These are phyloP conservation scores for Macrotis lagotis DNA, from an alignment of 2,113 vertebrate species.

Conservation along the genomic window DNA sequence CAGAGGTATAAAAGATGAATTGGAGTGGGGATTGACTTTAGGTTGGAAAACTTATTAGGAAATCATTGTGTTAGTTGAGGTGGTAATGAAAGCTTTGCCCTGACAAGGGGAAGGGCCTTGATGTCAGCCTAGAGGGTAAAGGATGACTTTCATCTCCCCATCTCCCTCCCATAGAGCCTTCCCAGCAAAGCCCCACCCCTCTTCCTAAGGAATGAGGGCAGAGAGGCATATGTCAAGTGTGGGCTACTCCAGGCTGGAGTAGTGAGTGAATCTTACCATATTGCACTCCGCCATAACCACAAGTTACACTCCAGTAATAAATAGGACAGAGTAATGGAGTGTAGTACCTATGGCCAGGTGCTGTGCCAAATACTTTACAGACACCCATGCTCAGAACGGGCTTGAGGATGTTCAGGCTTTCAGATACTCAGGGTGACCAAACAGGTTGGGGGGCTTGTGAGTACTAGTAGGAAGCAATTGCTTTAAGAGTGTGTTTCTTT, in stretches of 20 bases:
- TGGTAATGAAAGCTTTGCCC: not conserved
- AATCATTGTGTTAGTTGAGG: not conserved
- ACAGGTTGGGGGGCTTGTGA: not conserved
- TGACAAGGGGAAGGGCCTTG: no score
- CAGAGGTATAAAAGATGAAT: not conserved
- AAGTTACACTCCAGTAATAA: not conserved
- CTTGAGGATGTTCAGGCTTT: constrained; percentile 14
- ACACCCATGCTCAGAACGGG: not conserved
- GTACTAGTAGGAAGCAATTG: not conserved
- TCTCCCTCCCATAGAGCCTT: not conserved
- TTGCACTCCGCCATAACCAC: not conserved
- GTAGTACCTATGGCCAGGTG: not conserved
- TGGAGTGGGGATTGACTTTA: not conserved
- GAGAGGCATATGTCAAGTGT: not conserved
- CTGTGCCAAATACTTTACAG: constrained; percentile 36
- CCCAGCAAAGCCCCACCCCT: not conserved
- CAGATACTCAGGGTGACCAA: not conserved
- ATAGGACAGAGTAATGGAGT: constrained; percentile 5
- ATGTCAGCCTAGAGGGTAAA: not conserved
- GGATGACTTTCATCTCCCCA: not conserved
- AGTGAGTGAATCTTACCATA: not conserved
- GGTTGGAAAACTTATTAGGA: not conserved
- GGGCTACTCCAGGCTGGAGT: constrained; percentile 1
- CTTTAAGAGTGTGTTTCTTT: not conserved
- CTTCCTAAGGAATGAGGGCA: not conserved